Conservation (phyloP, 2,797 vertebrate genomes). For the Alectoris magna region DNA sequence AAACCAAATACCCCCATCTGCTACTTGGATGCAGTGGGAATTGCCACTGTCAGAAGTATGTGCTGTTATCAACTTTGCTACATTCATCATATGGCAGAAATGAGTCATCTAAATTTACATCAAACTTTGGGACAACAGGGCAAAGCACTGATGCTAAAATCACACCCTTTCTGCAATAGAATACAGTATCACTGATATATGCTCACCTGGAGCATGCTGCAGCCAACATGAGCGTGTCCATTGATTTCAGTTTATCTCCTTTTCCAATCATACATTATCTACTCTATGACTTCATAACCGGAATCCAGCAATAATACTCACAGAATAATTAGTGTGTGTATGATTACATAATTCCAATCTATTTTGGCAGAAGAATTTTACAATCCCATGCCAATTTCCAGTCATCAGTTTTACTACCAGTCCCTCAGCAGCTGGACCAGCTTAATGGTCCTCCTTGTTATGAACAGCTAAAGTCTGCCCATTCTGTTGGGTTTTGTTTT, state of each 20-base stretch:
- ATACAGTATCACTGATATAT: rapidly evolving
- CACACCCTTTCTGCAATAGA: background rate
- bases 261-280: background rate
- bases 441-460: background rate
- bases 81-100: background rate
- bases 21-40: background rate
- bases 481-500: background rate
- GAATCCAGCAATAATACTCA: background rate
- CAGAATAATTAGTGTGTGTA: background rate
- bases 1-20: background rate
- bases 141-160: background rate
- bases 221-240: background rate
- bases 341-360: background rate
- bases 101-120: background rate
- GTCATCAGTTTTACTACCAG: background rate
- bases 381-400: background rate
- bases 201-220: background rate
- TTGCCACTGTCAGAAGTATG: background rate
- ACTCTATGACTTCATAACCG: background rate
- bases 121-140: background rate
- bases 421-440: background rate
- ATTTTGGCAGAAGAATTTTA: background rate
- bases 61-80: rapidly evolving
- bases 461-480: background rate
- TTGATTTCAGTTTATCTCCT: background rate